These are phyloP conservation scores for Ctenodactylus gundi DNA, from an alignment of 2,113 vertebrate genomes.

Conservation along the genomic window DNA sequence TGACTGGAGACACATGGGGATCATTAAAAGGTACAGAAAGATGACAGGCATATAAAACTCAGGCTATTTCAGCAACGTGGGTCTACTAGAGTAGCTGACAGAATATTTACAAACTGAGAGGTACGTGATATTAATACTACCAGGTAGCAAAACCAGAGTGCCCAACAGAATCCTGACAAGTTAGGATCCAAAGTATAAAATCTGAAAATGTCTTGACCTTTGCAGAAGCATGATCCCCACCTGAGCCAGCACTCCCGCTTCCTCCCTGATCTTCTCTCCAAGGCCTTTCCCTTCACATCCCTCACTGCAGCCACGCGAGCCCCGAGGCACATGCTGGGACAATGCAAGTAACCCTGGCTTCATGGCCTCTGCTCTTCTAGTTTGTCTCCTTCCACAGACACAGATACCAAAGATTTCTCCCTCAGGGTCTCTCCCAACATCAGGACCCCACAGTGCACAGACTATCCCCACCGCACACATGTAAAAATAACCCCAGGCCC, in stretches of 20 bases:
- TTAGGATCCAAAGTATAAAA: background rate
- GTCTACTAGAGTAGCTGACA: background rate
- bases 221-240: background rate
- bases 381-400: background rate
- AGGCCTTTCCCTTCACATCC: background rate
- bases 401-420: background rate
- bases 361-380: fast-evolving
- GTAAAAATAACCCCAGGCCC: background rate
- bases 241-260: background rate
- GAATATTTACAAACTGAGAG: background rate
- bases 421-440: background rate
- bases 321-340: fast-evolving
- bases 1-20: background rate
- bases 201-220: background rate
- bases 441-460: background rate
- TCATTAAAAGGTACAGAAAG: slow-evolving; percentile 12
- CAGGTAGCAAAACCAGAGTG: background rate
- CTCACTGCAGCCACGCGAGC: fast-evolving
- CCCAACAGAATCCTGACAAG: fast-evolving
- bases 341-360: background rate
- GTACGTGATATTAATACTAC: background rate
- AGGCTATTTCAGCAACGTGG: background rate
- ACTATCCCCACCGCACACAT: background rate
- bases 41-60: background rate
- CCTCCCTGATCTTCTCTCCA: background rate